Evolutionary conservation across 92 coral and sea anemone species (phyloP).

Genomic region (Metridium senile): DNA sequence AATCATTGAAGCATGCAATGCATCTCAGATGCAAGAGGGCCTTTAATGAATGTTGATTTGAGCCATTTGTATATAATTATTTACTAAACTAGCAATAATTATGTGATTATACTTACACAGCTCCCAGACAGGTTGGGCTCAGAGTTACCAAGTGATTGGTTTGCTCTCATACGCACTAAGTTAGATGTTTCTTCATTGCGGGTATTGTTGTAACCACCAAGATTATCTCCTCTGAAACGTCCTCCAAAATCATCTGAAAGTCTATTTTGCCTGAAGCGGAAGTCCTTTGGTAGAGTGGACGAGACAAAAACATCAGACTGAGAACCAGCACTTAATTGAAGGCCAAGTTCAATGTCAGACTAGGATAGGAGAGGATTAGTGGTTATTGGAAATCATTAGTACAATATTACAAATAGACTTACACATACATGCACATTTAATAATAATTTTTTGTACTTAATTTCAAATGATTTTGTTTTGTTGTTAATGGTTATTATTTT

Average conservation of each 20-base stretch:
- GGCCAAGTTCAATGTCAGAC: slow-evolving; percentile 79
- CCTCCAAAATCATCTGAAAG: slow-evolving; percentile 78
- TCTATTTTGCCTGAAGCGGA: slow-evolving; percentile 73
- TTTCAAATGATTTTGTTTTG: too few species aligned
- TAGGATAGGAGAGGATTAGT: slow-evolving; percentile 21
- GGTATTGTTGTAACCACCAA: slow-evolving; percentile 62
- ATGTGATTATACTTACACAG: slow-evolving; percentile 94
- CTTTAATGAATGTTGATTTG: too few species aligned
- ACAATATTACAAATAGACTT: too few species aligned
- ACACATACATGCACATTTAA: neutral
- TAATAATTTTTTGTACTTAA: neutral
- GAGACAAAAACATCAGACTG: slow-evolving; percentile 86
- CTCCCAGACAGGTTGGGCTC: slow-evolving; percentile 93
- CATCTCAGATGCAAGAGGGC: too few species aligned
- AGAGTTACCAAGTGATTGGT: slow-evolving; percentile 89
- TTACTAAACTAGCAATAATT: too few species aligned
- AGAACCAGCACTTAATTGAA: slow-evolving; percentile 72
- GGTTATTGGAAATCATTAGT: slow-evolving; percentile 7
- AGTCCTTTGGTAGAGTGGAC: slow-evolving; percentile 91
- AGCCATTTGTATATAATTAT: too few species aligned
- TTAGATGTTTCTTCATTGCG: slow-evolving; percentile 89
- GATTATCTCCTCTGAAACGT: slow-evolving; percentile 75
- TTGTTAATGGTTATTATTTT: too few species aligned
- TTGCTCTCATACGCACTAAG: slow-evolving; percentile 89
- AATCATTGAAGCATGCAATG: too few species aligned